These are phyloP conservation scores for Lycocerus yunnanus DNA, from an alignment of 2,888 invertebrate species.

Conservation along the genomic window DNA sequence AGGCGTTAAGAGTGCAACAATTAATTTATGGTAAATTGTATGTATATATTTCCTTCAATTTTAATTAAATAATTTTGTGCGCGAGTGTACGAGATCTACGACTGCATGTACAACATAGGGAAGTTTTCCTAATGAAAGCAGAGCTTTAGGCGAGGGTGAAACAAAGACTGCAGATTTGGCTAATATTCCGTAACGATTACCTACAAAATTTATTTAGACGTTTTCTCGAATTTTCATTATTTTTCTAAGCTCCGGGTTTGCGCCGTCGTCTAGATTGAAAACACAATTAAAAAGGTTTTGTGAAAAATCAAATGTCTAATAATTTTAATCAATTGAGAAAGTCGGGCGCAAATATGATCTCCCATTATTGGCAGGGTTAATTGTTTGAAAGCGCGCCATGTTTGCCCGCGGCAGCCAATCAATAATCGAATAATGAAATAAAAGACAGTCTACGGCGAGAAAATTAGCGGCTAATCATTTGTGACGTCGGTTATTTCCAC, in stretches of 20 bases:
- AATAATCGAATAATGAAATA: constrained; percentile 51
- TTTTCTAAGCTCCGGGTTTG: neutral
- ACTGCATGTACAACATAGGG: constrained; percentile 28
- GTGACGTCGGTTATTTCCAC: constrained; percentile 44
- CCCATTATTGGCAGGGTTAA: constrained; percentile 54
- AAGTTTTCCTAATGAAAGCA: constrained; percentile 38
- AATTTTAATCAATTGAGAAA: constrained; percentile 33
- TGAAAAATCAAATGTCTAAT: constrained; percentile 33
- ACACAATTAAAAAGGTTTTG: neutral
- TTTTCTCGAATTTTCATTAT: neutral
- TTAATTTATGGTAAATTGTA: neutral
- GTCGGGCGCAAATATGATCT: constrained; percentile 47
- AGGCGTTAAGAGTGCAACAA: neutral
- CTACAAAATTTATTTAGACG: constrained; percentile 10
- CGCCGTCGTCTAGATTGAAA: neutral
- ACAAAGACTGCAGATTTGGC: constrained; percentile 41
- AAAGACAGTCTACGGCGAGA: constrained; percentile 47
- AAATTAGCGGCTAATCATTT: constrained; percentile 54
- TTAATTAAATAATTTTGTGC: constrained; percentile 21
- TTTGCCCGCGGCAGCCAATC: constrained; percentile 48
- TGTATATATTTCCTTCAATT: neutral
- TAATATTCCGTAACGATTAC: constrained; percentile 34
- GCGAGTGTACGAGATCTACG: constrained; percentile 29
- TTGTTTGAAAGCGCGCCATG: constrained; percentile 54
- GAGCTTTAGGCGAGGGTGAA: constrained; percentile 36